Evolutionary conservation across 2,888 invertebrate genomes (phyloP).

Genomic region (Homarus gammarus): DNA sequence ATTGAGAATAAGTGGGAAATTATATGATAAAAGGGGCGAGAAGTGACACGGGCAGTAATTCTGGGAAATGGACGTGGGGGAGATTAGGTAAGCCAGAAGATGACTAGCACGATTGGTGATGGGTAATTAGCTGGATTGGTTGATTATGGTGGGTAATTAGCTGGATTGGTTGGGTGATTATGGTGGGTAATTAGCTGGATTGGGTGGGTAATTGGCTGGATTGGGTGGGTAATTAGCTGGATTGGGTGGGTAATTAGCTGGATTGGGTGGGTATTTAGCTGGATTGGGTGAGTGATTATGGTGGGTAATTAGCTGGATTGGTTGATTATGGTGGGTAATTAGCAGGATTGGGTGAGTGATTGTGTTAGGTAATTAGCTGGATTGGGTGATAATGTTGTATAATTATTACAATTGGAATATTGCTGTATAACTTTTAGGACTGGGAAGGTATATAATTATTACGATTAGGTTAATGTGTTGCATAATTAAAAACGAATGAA

Average conservation of each 20-base stretch:
- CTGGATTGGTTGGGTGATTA: background rate
- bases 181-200: background rate
- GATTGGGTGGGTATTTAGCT: background rate
- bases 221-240: too few species aligned
- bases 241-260: background rate
- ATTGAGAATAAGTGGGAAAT: slow-evolving; percentile 29
- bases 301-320: background rate
- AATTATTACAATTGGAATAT: background rate
- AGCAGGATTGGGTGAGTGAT: background rate
- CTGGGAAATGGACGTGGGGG: background rate
- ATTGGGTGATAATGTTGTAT: background rate
- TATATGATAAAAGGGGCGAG: background rate
- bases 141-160: background rate
- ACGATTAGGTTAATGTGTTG: too few species aligned
- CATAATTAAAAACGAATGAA: too few species aligned
- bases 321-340: background rate
- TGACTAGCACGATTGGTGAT: too few species aligned
- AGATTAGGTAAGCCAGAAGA: slow-evolving; percentile 7
- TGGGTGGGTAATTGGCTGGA: too few species aligned
- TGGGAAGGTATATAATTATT: too few species aligned
- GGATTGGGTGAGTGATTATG: background rate
- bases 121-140: background rate
- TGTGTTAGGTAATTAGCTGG: background rate
- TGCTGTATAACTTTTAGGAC: background rate
- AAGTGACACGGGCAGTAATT: background rate